Base-by-base conservation (phyloP, 2,888 invertebrate species). In the Gymnoscelis rufifasciata region DNA sequence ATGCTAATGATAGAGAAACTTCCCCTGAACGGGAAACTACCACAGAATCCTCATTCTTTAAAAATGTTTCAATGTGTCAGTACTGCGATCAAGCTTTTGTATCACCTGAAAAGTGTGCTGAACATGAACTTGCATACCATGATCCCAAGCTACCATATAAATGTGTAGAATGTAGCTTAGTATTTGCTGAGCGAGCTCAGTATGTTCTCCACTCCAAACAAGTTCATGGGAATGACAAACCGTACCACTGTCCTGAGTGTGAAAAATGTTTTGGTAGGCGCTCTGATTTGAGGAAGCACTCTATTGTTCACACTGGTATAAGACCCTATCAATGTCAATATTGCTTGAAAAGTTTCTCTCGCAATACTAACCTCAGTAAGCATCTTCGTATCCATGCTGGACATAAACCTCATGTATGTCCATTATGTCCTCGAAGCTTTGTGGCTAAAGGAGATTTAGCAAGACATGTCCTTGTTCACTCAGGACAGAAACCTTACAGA, bases 361-460 rank as follows among this genome's bases (percentile, higher is more conserved):
- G 94, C 14, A 94, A 93, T 59, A 93, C 93, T n/a, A 93, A 93
- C 74, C 81, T 93, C 29, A 93, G 93, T 45, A 93, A 93, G 68
- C 93, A 93, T 69, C 88, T 93, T 64, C 88, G 93, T 43, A 93
- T 93, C 35, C 93, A 93, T 74, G 91, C 91, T 26, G 92, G 93
- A 0, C 89, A 91, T 12, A 93, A 92, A 60, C 93, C 93, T 0
- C 92, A 92, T 71, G 92, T 93, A 0, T 94, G 94, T 63, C 91
- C 91, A 19, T 88, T 91, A 47, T 94, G 94, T 61, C 93, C 93
- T 1, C 90, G 93, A 56, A 93, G 93, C 39, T 94, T 94, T 79
- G 91, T 92, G 39, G 92, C 92, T 0, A 91, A 92, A 60, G 89
- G 90, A 12, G 93, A 94, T 64, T 73, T 94, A 31, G 88, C 91